Conservation (phyloP, 2,888 invertebrate species). For the Scrobipalpa costella region DNA sequence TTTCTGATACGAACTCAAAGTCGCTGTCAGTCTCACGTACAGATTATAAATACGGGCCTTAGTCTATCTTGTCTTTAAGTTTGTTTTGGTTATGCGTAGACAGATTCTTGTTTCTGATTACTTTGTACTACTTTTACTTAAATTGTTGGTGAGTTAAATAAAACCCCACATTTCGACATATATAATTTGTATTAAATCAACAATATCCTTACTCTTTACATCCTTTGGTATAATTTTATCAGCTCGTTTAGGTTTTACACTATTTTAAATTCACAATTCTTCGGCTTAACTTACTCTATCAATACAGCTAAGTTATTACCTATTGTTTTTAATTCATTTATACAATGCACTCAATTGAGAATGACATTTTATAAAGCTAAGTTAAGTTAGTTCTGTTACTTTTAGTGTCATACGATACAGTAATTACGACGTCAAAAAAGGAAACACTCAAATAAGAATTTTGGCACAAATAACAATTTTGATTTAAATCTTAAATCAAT, state of each 20-base stretch:
- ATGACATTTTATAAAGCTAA: neutral
- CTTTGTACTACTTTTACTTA: no score
- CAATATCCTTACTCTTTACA: constrained; percentile 78
- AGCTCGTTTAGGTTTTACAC: constrained; percentile 68
- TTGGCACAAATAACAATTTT: no score
- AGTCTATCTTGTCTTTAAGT: no score
- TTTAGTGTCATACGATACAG: no score
- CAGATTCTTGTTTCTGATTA: no score
- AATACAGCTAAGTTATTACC: constrained; percentile 60
- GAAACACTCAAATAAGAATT: no score
- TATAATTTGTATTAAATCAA: constrained; percentile 81
- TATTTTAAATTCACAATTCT: constrained; percentile 67
- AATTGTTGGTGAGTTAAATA: constrained; percentile 37
- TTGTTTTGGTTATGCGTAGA: no score
- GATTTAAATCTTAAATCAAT: no score
- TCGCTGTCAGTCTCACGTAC: no score
- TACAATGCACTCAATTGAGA: constrained; percentile 37
- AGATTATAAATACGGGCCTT: no score
- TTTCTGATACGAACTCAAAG: no score
- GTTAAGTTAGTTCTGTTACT: neutral
- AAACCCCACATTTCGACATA: constrained; percentile 64
- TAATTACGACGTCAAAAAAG: no score
- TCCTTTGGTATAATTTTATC: constrained; percentile 73
- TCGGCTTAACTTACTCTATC: constrained; percentile 40
- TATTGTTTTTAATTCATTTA: constrained; percentile 48